Evolutionary conservation across 1,140 invertebrate species (phyloP).

Genomic region (Gerris buenoi): DNA sequence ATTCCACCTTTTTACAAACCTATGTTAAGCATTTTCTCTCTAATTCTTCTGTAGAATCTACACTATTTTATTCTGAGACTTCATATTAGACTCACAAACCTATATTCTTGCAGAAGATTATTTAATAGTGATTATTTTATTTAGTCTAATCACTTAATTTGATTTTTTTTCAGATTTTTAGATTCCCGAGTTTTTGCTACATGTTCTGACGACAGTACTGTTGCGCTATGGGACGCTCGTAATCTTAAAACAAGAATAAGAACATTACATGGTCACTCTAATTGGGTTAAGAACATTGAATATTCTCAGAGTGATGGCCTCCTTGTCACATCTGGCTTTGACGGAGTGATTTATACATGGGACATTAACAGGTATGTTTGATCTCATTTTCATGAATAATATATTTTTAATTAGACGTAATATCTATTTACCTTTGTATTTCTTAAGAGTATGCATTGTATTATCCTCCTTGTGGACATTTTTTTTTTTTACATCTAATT

Average conservation of each 20-base stretch:
- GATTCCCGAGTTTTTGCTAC: conserved; percentile 78
- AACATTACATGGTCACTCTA: conserved; percentile 70
- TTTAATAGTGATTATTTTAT: neutral
- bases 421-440: no score
- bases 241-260: conserved; percentile 62
- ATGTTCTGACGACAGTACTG: conserved; percentile 83
- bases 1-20: no score
- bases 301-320: conserved; percentile 73
- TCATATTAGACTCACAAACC: no score
- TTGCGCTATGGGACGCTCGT: conserved; percentile 80
- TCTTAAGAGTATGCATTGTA: no score
- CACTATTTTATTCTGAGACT: no score
- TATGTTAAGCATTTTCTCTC: no score
- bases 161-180: conserved; percentile 50
- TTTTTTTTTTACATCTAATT: no score
- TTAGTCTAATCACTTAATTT: conserved; percentile 11
- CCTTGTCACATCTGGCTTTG: conserved; percentile 79
- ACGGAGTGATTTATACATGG: conserved; percentile 87
- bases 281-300: conserved; percentile 95
- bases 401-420: no score
- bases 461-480: no score
- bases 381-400: no score
- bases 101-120: no score
- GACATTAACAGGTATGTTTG: conserved; percentile 73
- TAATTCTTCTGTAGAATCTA: no score